Base-by-base conservation (phyloP, 1,140 invertebrate genomes). In the Leptinotarsa lineolata region DNA sequence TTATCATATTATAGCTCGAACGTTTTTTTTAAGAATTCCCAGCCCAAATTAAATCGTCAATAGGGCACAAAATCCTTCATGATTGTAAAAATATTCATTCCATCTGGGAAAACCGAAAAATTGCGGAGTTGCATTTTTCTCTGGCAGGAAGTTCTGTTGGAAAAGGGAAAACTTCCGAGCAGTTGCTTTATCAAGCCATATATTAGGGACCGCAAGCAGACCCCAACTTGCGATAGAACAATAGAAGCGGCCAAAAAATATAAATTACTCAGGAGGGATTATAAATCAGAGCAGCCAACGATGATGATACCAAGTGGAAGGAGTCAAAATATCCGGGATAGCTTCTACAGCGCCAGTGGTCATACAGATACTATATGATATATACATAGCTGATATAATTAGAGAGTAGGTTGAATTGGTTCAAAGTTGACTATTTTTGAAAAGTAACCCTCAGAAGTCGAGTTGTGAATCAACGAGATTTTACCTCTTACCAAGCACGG, bases 121-220 rank as follows among this genome's bases (percentile, higher is more conserved):
- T 63, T 15, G 20, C 20, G 61, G 61, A 63, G 22, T 24, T 45
- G 68, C 68, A 70, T 70, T 70, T 70, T 68, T 70, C 46, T 61
- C 46, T 39, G 54, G 48, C 15, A 70, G 59, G n/a, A 54, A 59
- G 68, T 70, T 39, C 48, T 22, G 59, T 46, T 24, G 21, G 59
- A 59, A 70, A 70, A 70, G 68, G 60, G 68, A 70, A 70, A 70
- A 70, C 68, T 70, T 61, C 68, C 48, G 24, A 60, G 58, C 22
- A 60, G 58, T 39, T 59, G 68, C 48, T 59, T 59, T 61, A 70
- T 70, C 46, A 58, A 70, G 68, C 48, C 20, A 70, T 70, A 70
- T 70, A 70, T 70, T 70, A 70, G 68, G 54, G 30, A 4, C 12
- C 0, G 68, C 68, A 30, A 45, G 68, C 68, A 70, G 13, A 18